Conservation (phyloP, 2,113 vertebrate genomes). For the Pogona vitticeps region DNA sequence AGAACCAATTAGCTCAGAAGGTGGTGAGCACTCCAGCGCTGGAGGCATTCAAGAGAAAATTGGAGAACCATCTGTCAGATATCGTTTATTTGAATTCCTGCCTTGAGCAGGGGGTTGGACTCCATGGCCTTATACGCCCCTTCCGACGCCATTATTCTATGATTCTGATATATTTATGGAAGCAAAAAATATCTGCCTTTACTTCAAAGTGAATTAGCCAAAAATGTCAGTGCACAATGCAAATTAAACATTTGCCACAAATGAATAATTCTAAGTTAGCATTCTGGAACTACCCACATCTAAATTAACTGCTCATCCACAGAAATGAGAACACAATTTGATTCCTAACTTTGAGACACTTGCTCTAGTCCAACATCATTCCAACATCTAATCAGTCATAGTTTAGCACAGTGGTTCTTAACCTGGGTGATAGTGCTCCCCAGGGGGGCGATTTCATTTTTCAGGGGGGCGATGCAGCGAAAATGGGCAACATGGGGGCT, state of each 20-base stretch:
- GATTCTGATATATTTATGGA: neutral
- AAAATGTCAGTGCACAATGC: neutral
- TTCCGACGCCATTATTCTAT: neutral
- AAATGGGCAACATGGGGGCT: too few relatives aligned
- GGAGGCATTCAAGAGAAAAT: too few relatives aligned
- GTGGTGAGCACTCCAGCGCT: too few relatives aligned
- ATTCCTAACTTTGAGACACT: neutral
- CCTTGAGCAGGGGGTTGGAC: too few relatives aligned
- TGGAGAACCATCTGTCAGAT: too few relatives aligned
- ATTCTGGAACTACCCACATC: neutral
- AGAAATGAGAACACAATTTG: neutral
- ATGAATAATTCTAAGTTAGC: neutral
- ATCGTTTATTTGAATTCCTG: too few relatives aligned
- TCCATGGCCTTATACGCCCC: neutral
- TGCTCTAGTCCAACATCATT: neutral
- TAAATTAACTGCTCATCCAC: neutral
- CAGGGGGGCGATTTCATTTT: too few relatives aligned
- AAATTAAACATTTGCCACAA: constrained; percentile 3
- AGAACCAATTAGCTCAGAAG: too few relatives aligned
- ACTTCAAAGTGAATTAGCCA: neutral
- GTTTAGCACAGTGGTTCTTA: too few relatives aligned
- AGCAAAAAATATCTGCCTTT: neutral
- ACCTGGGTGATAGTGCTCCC: too few relatives aligned
- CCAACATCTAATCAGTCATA: too few relatives aligned
- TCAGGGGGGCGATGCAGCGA: too few relatives aligned